Percentiles rank a stretch among this genome's conserved stretches.
Conservation (phyloP, 2,888 invertebrate species). For the Polydrusus tereticollis region DNA sequence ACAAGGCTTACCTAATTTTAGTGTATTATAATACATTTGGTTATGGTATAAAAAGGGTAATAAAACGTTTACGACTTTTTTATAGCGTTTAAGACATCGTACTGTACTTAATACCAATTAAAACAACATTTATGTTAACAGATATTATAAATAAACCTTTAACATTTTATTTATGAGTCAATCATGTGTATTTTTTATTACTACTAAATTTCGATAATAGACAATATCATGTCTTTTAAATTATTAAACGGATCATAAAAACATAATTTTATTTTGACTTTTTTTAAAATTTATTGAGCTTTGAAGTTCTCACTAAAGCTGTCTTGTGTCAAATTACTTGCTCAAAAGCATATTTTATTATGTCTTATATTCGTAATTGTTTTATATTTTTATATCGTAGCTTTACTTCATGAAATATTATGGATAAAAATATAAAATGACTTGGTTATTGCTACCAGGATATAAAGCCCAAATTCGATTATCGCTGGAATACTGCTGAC, state of each 20-base stretch:
- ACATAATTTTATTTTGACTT: background rate
- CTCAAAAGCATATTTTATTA: background rate
- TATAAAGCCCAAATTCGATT: too few relatives aligned
- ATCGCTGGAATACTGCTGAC: too few relatives aligned
- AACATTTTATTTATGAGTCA: background rate
- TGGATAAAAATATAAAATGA: too few relatives aligned
- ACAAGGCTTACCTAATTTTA: too few relatives aligned
- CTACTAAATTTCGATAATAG: background rate
- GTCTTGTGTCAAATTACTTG: background rate
- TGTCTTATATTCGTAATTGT: too few relatives aligned
- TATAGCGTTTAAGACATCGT: background rate
- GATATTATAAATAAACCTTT: background rate
- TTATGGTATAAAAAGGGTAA: background rate
- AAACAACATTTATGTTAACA: background rate
- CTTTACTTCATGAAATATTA: too few relatives aligned
- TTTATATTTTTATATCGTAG: too few relatives aligned
- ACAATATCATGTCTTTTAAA: background rate
- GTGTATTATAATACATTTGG: too few relatives aligned
- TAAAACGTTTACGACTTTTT: background rate
- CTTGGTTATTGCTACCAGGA: too few relatives aligned
- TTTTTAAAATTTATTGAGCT: background rate
- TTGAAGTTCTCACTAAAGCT: background rate
- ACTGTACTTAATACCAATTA: background rate
- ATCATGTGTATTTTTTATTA: background rate
- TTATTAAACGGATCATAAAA: background rate